Percentiles rank a stretch among this genome's conserved stretches.
Conservation (phyloP, 2,113 vertebrate species). For the Trachemys scripta region DNA sequence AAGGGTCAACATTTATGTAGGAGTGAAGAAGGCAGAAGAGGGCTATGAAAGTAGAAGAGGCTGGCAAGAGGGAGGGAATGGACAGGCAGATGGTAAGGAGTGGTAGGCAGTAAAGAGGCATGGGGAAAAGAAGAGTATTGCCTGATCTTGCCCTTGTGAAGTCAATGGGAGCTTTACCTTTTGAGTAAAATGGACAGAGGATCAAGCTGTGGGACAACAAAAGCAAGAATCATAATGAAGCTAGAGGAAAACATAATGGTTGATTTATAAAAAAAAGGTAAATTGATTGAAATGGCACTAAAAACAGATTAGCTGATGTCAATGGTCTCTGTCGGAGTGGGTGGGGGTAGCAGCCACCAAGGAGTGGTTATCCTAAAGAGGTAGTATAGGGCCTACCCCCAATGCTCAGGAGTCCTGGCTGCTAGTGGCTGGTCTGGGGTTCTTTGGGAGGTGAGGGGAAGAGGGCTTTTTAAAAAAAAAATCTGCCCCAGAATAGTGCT, state of each 20-base stretch:
- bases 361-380: not conserved
- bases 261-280: not conserved
- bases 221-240: not conserved
- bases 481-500: not conserved
- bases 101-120: not conserved
- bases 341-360: not conserved
- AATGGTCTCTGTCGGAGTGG: not conserved
- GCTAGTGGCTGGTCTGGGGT: not conserved
- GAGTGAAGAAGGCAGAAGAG: not conserved
- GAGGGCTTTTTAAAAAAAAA: too few relatives aligned
- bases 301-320: not conserved
- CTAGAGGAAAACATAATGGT: not conserved
- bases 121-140: not conserved
- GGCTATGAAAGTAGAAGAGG: not conserved
- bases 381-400: not conserved
- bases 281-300: not conserved
- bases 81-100: not conserved
- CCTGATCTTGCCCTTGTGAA: not conserved
- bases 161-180: not conserved
- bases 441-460: too few relatives aligned
- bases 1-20: not conserved
- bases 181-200: not conserved
- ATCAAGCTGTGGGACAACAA: not conserved
- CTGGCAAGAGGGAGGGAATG: not conserved
- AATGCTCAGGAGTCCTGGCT: not conserved